Evolutionary conservation across 2,797 vertebrate species (phyloP).

Genomic region (Naso thynnoides): DNA sequence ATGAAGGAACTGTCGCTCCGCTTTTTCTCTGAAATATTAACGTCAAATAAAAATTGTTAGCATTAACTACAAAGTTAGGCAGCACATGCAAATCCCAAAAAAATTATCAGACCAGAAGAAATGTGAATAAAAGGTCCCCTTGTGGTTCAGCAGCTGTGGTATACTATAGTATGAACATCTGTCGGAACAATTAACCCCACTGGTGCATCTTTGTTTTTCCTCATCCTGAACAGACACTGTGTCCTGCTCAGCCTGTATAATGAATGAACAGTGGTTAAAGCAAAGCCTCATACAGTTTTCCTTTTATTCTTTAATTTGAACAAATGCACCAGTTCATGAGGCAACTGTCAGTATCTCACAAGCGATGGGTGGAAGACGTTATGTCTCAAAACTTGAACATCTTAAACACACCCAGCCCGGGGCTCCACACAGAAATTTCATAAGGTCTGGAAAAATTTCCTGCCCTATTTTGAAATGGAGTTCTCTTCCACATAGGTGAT

Average conservation of each 20-base stretch:
- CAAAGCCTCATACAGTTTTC: neutral
- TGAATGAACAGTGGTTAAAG: conserved; percentile 28
- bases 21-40: conserved; percentile 89
- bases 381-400: too few species aligned
- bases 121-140: neutral
- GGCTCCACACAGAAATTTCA: too few species aligned
- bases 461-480: too few species aligned
- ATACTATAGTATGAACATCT: conserved; percentile 4
- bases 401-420: too few species aligned
- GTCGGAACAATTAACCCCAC: neutral
- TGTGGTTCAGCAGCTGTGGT: neutral
- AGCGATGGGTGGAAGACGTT: too few species aligned
- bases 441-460: too few species aligned
- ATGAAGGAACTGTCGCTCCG: conserved; percentile 92
- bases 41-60: conserved; percentile 22
- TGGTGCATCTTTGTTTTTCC: neutral
- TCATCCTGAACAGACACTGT: conserved; percentile 4
- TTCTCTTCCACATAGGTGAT: too few species aligned
- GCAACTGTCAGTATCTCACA: too few species aligned
- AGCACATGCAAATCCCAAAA: neutral
- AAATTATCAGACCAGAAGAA: neutral
- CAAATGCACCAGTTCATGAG: neutral
- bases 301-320: conserved; percentile 25
- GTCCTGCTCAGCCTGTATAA: neutral
- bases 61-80: neutral